These are phyloP conservation scores for Plutomurus gul DNA, from an alignment of 1,140 invertebrate species.

Conservation along the genomic window DNA sequence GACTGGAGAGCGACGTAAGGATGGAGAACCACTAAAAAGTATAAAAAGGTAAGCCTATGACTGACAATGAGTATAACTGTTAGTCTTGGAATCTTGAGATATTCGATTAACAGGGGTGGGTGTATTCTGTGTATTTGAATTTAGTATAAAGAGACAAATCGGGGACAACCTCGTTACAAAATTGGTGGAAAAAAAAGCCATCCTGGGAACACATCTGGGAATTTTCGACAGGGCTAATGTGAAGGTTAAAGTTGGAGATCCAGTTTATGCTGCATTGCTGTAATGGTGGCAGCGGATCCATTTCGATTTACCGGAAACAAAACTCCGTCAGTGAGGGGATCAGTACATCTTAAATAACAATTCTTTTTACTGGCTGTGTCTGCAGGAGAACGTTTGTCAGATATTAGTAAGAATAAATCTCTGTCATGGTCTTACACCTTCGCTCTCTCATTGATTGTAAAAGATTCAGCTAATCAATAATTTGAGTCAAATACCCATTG, in stretches of 20 bases:
- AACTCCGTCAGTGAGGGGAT: too few species aligned
- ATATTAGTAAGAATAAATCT: too few species aligned
- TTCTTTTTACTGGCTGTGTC: too few species aligned
- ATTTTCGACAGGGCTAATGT: slow-evolving; percentile 13
- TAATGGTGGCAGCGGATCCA: slow-evolving; percentile 28
- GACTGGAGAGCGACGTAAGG: slow-evolving; percentile 54
- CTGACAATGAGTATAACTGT: background rate
- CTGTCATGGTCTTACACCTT: too few species aligned
- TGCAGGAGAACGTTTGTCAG: too few species aligned
- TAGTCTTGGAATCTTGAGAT: background rate
- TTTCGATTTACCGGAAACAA: too few species aligned
- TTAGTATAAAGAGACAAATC: slow-evolving; percentile 40
- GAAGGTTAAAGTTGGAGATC: slow-evolving; percentile 46
- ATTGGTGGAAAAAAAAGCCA: slow-evolving; percentile 34
- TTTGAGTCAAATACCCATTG: too few species aligned
- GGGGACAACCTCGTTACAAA: slow-evolving; percentile 38
- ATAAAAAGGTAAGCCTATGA: slow-evolving; percentile 54
- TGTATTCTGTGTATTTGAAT: background rate
- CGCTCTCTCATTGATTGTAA: too few species aligned
- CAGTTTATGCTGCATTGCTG: slow-evolving; percentile 49
- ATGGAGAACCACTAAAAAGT: slow-evolving; percentile 57
- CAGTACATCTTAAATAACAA: too few species aligned
- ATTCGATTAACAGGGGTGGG: too few species aligned
- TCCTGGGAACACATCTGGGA: slow-evolving; percentile 47
- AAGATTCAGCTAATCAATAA: too few species aligned